These are phyloP conservation scores for Leptobrachium ailaonicum DNA, from an alignment of 2,113 vertebrate genomes.

Conservation along the genomic window DNA sequence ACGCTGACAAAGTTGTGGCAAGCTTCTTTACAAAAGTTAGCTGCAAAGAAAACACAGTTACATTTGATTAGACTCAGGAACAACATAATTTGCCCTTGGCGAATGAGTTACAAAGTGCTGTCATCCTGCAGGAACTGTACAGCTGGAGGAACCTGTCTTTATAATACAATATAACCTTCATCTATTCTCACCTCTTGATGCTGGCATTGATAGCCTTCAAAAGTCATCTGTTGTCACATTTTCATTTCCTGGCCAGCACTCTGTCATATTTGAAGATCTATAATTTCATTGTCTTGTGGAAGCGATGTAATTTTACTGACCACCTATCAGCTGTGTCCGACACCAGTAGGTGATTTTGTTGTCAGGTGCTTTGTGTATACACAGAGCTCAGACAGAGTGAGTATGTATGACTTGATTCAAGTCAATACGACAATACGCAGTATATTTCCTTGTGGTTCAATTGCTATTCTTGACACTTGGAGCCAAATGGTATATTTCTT, in stretches of 20 bases:
- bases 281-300: constrained; percentile 28
- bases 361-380: neutral
- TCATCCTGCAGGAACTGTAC: neutral
- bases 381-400: neutral
- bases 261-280: constrained; percentile 20
- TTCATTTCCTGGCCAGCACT: constrained; percentile 11
- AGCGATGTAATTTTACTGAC: neutral
- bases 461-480: too few relatives aligned
- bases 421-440: too few relatives aligned
- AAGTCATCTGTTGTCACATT: constrained; percentile 22
- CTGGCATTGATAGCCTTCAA: constrained; percentile 26
- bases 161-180: constrained; percentile 14
- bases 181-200: constrained; percentile 6
- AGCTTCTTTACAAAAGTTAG: neutral
- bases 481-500: too few relatives aligned
- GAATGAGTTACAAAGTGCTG: neutral
- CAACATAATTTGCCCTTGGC: neutral
- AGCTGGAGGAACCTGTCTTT: constrained; percentile 1
- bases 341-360: neutral
- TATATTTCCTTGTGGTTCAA: too few relatives aligned
- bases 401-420: too few relatives aligned
- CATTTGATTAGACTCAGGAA: neutral
- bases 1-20: neutral
- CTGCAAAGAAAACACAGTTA: neutral
- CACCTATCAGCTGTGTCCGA: neutral